Evolutionary conservation across 92 coral and sea anemone species (phyloP).

Genomic region (Meandrina meandrites): DNA sequence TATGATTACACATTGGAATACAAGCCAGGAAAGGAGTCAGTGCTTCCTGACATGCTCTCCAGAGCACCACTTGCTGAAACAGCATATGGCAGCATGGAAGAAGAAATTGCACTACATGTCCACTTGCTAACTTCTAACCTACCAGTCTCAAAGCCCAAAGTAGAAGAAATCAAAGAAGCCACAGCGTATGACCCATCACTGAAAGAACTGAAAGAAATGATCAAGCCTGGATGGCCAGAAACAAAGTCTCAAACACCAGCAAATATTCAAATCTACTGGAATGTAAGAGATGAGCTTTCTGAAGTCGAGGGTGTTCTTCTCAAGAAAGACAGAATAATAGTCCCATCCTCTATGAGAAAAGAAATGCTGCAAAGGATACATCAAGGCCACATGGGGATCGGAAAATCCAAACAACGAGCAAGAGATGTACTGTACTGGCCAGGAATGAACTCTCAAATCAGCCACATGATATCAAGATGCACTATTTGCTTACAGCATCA

Average conservation of each 20-base stretch:
- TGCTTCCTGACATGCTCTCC: constrained; percentile 63
- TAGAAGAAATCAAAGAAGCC: constrained; percentile 57
- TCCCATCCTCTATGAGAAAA: constrained; percentile 54
- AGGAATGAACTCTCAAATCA: too few species aligned
- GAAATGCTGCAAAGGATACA: too few species aligned
- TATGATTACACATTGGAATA: too few species aligned
- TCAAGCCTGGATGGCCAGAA: too few species aligned
- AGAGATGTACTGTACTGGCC: too few species aligned
- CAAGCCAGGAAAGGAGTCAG: too few species aligned
- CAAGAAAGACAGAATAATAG: constrained; percentile 56
- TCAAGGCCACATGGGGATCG: too few species aligned
- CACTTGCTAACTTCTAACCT: constrained; percentile 47
- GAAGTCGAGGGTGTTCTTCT: constrained; percentile 65
- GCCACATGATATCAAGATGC: too few species aligned
- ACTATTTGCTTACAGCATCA: constrained; percentile 51
- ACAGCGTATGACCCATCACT: constrained; percentile 54
- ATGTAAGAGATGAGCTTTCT: constrained; percentile 66
- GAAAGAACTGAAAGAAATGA: too few species aligned
- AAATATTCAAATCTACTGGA: too few species aligned
- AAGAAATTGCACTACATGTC: constrained; percentile 56
- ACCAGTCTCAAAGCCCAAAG: constrained; percentile 55
- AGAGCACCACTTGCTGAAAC: constrained; percentile 49
- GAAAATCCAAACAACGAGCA: too few species aligned
- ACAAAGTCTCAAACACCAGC: too few species aligned
- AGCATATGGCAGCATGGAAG: constrained; percentile 51